Percentiles rank a stretch among this genome's conserved stretches.
Evolutionary conservation across 2,113 vertebrate genomes (phyloP).

Genomic region (Hippocampus abdominalis): DNA sequence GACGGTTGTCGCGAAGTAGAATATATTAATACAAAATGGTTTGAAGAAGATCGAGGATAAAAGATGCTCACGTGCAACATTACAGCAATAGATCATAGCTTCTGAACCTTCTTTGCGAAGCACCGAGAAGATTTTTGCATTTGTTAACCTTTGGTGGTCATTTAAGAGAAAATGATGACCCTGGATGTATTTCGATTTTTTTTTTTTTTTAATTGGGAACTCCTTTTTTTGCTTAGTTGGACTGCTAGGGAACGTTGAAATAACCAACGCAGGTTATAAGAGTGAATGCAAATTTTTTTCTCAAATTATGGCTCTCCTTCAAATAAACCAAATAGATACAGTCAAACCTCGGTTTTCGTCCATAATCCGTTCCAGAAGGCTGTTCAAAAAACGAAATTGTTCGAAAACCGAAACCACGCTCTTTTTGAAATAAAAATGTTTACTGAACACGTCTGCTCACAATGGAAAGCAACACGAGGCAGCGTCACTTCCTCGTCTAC

Average conservation of each 20-base stretch:
- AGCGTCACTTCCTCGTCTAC: no score
- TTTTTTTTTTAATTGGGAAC: slow-evolving; percentile 36
- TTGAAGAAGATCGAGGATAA: slow-evolving; percentile 23
- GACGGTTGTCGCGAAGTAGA: slow-evolving; percentile 15
- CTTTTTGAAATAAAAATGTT: no score
- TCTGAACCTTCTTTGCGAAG: slow-evolving; percentile 41
- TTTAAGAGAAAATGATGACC: slow-evolving; percentile 36
- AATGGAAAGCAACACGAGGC: no score
- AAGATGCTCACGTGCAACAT: slow-evolving; percentile 20
- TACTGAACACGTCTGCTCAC: no score
- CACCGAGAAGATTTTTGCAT: slow-evolving; percentile 30
- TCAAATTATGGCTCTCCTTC: background rate
- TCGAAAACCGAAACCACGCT: no score
- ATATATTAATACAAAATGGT: slow-evolving; percentile 16
- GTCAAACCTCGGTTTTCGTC: no score
- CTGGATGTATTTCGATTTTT: slow-evolving; percentile 25
- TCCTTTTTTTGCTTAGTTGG: slow-evolving; percentile 22
- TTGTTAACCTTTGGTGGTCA: slow-evolving; percentile 36
- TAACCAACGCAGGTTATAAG: slow-evolving; percentile 39
- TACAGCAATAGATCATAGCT: slow-evolving; percentile 36
- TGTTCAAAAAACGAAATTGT: no score
- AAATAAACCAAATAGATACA: background rate
- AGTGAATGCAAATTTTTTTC: slow-evolving; percentile 14
- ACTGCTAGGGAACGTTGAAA: slow-evolving; percentile 50
- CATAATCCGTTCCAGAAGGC: no score